Evolutionary conservation across 2,888 invertebrate genomes (phyloP), one percentile per base, ranked within the genome.

Genomic region (Diabrotica balteata): DNA sequence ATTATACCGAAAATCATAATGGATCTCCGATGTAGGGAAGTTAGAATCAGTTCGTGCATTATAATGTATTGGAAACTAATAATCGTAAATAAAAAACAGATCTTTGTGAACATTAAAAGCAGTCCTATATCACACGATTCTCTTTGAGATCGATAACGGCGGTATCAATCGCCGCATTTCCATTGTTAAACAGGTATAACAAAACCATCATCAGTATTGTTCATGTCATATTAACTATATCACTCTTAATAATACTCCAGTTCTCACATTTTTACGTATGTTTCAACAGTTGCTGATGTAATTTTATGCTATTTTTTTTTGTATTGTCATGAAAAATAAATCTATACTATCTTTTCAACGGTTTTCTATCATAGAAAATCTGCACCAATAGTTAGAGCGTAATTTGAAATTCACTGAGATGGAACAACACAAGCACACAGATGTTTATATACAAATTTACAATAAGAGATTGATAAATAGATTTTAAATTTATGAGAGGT

Each of bases 121-220:
- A 82, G 80, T 81, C 80, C 81, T 83, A 83, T 84, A 84, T 84
- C 83, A 84, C 83, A 83, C 83, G 79, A 77, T 80, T 81, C 81
- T 73, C 78, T 79, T 79, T 83, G 84, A 84, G 83, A 83, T 84
- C 83, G 80, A 81, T 59, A 63, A 79, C n/a, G 17, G 79, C 78
- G 78, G 76, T 70, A 71, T 64, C 22, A 22, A 42, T 64, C 69
- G 66, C 68, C 70, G 59, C 71, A 70, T 72, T 75, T 68, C 71
- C 32, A 71, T 62, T 54, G 52, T 63, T 54, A 69, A 71, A 68
- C 72, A 73, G 73, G 70, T 75, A 75, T 75, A 73, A 74, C 75
- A 75, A 78, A 77, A 79, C 73, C 73, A 73, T 75, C 76, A 76
- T 73, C 74, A 75, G 68, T 73, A 71, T 69, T 77, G 78, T 80